Evolutionary conservation across 2,888 invertebrate species (phyloP), one percentile per base, ranked within the genome.

Genomic region (Cephalotes varians): DNA sequence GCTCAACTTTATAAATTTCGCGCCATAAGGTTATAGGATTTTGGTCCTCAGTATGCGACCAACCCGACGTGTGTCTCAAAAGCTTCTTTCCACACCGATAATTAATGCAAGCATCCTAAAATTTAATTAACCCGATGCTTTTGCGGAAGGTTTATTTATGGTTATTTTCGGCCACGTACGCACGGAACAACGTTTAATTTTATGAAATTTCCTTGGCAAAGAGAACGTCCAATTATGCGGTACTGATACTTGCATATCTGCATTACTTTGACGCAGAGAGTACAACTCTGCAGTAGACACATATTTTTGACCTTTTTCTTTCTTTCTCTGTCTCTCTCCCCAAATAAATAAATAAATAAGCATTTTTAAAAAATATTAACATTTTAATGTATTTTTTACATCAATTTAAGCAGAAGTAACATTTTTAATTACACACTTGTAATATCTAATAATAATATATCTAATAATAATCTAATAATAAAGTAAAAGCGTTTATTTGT

Each of bases 11-110:
- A 21, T 51, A 51, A 76, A 40, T 76, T 64, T 51, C n/a, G 18
- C 6, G 18, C 18, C 12, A 49, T 54, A 37, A 49, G 37, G 51
- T 51, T 76, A 56, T 37, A 28, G 65, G 64, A 74, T 74, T 74
- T 64, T 49, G 31, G 34, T 2, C 1, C 10, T 31, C 34, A 18
- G 18, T 21, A 31, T 7, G 18, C 37, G 21, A 25, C n/a, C 25
- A 37, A 37, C 31, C 12, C 21, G 49, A 62, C 18, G 37, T 76
- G 51, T 51, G 74, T 47, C 51, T 64, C 74, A 64, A 76, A 76
- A 76, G 74, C 64, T 76, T 76, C 74, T 51, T 76, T 76, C 51
- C 37, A 28, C 64, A 76, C 37, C 28, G 37, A 76, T 76, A 76
- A 64, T 76, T 76, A 76, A 76, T 64, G n/a, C 37, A 62, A 64